Conservation (phyloP, 2,113 vertebrate genomes). For the Megaceryle maxima region DNA sequence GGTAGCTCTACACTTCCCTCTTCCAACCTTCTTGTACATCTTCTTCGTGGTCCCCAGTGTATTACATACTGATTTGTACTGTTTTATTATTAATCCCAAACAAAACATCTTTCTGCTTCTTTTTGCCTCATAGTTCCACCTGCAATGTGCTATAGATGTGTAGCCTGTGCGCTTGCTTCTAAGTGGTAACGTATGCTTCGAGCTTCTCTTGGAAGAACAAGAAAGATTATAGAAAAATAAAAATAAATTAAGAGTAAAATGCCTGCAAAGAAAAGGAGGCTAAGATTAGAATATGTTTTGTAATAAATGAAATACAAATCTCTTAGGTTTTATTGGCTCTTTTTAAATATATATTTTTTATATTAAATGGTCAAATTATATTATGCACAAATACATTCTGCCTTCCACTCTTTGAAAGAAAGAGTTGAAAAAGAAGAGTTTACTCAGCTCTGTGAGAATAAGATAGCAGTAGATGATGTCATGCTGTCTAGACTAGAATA, state of each 20-base stretch:
- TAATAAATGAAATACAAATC: neutral
- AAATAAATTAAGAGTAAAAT: neutral
- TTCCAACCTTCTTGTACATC: neutral
- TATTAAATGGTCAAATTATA: neutral
- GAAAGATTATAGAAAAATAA: neutral
- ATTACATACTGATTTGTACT: neutral
- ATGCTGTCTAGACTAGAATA: conserved; percentile 27
- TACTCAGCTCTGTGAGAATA: neutral
- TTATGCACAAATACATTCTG: neutral
- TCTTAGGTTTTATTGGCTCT: neutral
- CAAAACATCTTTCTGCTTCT: neutral
- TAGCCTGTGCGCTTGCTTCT: neutral
- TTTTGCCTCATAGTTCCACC: neutral
- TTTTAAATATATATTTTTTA: neutral
- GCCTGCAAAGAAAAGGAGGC: neutral
- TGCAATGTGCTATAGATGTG: neutral
- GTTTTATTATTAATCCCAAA: neutral
- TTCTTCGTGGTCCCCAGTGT: neutral
- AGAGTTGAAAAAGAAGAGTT: neutral
- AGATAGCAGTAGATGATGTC: neutral
- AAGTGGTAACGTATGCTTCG: neutral
- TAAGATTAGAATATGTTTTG: neutral
- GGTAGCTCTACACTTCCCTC: neutral
- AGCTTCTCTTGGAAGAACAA: neutral
- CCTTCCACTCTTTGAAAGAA: neutral